phyloP scores from a whole-genome alignment of 2,797 vertebrate species.

The Sternotherus odoratus region DNA sequence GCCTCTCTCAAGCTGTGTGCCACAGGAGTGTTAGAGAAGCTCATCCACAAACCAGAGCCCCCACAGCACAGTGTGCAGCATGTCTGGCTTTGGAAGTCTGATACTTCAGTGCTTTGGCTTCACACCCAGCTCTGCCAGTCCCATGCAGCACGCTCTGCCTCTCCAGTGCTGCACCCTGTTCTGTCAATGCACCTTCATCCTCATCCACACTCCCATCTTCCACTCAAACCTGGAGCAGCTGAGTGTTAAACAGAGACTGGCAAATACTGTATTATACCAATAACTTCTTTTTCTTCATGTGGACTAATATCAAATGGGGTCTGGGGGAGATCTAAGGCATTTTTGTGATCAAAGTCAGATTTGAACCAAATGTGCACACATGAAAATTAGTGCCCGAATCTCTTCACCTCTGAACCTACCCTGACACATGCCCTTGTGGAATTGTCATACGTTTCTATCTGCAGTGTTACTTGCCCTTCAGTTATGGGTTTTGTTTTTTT shows the following conservation, averaged over 20 bases:
- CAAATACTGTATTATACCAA: not conserved
- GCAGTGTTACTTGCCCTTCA: no score
- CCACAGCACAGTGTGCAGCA: no score
- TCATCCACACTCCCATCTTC: not conserved
- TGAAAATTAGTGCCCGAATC: no score
- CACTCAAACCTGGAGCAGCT: not conserved
- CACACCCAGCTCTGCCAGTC: not conserved
- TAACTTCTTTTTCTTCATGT: no score
- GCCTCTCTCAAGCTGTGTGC: no score
- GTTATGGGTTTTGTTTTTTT: no score
- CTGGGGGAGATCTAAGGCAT: not conserved
- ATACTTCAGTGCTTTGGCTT: not conserved
- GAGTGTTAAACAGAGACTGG: not conserved
- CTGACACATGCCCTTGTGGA: not conserved
- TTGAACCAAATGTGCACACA: not conserved
- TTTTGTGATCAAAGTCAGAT: not conserved
- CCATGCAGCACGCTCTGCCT: not conserved
- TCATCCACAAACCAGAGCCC: no score
- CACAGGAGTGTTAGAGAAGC: no score
- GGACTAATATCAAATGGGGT: not conserved
- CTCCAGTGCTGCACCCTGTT: not conserved
- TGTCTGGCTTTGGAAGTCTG: not conserved
- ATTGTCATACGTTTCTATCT: no score
- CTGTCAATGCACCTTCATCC: no score
- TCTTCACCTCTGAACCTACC: not conserved